Evolutionary conservation across 2,797 vertebrate species (phyloP).

Genomic region (Notoglanidium macrostoma): DNA sequence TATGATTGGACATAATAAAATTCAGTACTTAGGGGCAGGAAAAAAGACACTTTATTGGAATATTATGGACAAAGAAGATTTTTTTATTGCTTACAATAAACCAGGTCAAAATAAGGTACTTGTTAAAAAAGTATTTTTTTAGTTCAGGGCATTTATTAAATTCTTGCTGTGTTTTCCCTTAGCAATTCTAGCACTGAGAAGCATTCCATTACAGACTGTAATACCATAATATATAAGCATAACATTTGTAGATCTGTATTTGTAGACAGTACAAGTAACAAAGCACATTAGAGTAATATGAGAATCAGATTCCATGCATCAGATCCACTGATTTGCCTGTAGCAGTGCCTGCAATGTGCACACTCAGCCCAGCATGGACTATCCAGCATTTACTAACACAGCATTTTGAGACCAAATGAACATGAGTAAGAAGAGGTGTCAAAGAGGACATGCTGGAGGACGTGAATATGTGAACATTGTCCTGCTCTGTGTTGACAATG

Average conservation of each 20-base stretch:
- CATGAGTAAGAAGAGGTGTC: not conserved
- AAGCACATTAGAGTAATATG: conserved; percentile 4
- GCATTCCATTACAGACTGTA: not conserved
- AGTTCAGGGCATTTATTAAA: not conserved
- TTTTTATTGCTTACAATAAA: not conserved
- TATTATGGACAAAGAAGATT: not conserved
- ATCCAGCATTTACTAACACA: conserved; percentile 11
- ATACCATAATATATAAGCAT: not conserved
- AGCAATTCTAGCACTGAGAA: not conserved
- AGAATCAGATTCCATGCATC: conserved; percentile 5
- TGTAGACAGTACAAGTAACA: not conserved
- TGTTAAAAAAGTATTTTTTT: not conserved
- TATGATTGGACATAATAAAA: not conserved
- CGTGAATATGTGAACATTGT: conserved; percentile 44
- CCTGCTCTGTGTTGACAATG: conserved; percentile 59
- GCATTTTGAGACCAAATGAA: not conserved
- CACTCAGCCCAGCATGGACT: not conserved
- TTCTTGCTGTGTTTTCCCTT: not conserved
- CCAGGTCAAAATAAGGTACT: not conserved
- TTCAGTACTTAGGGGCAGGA: not conserved
- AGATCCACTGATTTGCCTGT: conserved; percentile 10
- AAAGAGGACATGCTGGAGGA: conserved; percentile 15
- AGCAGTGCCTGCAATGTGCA: conserved; percentile 2
- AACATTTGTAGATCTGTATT: conserved; percentile 3
- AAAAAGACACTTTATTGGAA: not conserved